Base-by-base conservation (phyloP, 92 coral and sea anemone genomes). In the Diadumene lineata region DNA sequence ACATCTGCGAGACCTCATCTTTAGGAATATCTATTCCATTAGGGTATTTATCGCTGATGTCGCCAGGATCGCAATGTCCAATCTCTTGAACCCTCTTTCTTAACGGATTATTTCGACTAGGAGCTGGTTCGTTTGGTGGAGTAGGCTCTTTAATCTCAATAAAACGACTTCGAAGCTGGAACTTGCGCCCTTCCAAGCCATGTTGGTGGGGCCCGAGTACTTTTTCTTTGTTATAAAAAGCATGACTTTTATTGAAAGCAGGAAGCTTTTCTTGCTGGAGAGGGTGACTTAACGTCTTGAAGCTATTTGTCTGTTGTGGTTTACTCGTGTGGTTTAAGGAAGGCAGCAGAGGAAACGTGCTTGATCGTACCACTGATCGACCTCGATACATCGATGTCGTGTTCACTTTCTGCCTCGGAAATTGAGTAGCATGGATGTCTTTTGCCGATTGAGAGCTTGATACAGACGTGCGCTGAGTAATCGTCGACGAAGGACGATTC, bases 71-170 rank as follows among this genome's bases (percentile, higher is more conserved):
- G n/a, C 18, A 55, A 21, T 58, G 68, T 27, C 0, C 50, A 56
- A 78, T 78, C 69, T 78, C 75, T 32, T 68, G 70, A 2, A 78
- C 82, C 58, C 65, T 66, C 58, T 68, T 69, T 69, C 82, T 69
- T 28, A 78, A 48, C 4, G 82, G 82, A 31, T 65, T 78, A 56
- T 30, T 9, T 33, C 29, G 58, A 4, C 34, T 30, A 26, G 55
- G 58, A 25, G 30, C 31, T 15, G 68, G 63, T 19, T 34, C 26
- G 34, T 68, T 67, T 32, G 43, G 58, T 18, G 46, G 66, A 19
- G 34, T 34, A 32, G 60, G 74, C 31, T 38, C 74, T 18, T 53
- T 34, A 25, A 68, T 68, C n/a, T 56, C 77, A 27, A 28, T 28
- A 43, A 50, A 73, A 34, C 67, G 78, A 43, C 75, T 78, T 21